Base-by-base conservation (phyloP, 1,140 invertebrate species). In the Cephus cinctus region DNA sequence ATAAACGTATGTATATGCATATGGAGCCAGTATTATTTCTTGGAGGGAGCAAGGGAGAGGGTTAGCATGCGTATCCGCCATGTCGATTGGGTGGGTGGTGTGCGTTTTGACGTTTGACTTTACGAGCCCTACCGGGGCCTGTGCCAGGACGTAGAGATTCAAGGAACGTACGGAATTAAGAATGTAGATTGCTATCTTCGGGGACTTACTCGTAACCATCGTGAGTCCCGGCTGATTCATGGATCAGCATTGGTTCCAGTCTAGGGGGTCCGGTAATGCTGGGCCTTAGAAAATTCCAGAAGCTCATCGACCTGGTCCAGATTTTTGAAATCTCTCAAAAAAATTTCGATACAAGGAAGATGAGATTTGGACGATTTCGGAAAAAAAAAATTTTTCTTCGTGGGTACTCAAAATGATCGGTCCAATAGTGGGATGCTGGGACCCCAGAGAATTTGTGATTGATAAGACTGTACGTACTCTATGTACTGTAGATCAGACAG, bases 141-240 rank as follows among this genome's bases (percentile, higher is more conserved):
- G 6, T 6, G 25, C 6, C 6, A n/a, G 25, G n/a, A 27, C 25
- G 25, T 27, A 27, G n/a, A n/a, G 25, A 27, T 27, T 51, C 31
- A 32, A 20, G 39, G 52, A 54, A 35, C 47, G 54, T 39, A 52
- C 49, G 55, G 59, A 61, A 63, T 61, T 61, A 61, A 63, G 56
- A 55, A 65, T 63, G 61, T 63, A 65, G 62, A 65, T 65, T 47
- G 58, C 53, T 52, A 52, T 52, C 50, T 21, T 57, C n/a, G n/a
- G n/a, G n/a, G n/a, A n/a, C n/a, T n/a, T n/a, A n/a, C n/a, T n/a
- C n/a, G 21, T 32, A 35, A 22, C 20, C 30, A 51, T 45, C 47
- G 52, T 30, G 54, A 56, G 50, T 51, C 43, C 42, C 27, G 27
- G 27, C 11, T 5, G 40, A 23, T 21, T n/a, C n/a, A n/a, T n/a